phyloP scores from a whole-genome alignment of 2,888 invertebrate species.

The Scaeva pyrastri region DNA sequence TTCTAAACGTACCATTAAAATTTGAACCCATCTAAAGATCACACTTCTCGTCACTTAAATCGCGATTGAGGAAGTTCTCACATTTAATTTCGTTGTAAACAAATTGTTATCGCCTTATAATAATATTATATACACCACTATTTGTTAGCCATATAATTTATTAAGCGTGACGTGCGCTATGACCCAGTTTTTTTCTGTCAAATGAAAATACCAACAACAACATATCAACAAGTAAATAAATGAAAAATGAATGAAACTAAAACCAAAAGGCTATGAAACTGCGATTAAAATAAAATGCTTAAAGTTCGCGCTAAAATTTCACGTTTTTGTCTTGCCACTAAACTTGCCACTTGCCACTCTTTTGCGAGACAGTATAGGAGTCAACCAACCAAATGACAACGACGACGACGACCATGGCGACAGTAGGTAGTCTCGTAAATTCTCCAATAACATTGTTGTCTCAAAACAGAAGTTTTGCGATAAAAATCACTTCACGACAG shows the following conservation, averaged over 20 bases:
- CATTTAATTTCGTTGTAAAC: slow-evolving; percentile 16
- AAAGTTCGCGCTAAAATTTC: slow-evolving; percentile 27
- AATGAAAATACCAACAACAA: background rate
- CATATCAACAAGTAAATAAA: slow-evolving; percentile 19
- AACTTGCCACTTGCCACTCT: background rate
- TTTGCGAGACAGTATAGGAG: slow-evolving; percentile 9
- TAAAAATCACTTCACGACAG: slow-evolving; percentile 61
- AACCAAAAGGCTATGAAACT: slow-evolving; percentile 3
- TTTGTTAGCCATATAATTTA: slow-evolving; percentile 46
- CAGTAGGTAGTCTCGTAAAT: slow-evolving; percentile 34
- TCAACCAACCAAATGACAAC: too few species aligned
- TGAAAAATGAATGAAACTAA: slow-evolving; percentile 45
- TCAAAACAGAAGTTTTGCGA: slow-evolving; percentile 50
- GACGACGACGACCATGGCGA: background rate
- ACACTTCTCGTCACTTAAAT: too few species aligned
- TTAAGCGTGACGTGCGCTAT: slow-evolving; percentile 65
- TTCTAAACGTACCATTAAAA: too few species aligned
- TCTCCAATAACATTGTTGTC: slow-evolving; percentile 35
- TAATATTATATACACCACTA: too few species aligned
- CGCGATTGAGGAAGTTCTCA: slow-evolving; percentile 42
- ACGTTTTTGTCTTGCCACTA: slow-evolving; percentile 3
- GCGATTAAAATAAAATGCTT: too few species aligned
- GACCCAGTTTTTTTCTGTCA: slow-evolving; percentile 59
- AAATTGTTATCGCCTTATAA: slow-evolving; percentile 22
- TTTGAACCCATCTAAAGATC: too few species aligned